Conservation (phyloP, 2,888 invertebrate genomes). For the Congeria kusceri region DNA sequence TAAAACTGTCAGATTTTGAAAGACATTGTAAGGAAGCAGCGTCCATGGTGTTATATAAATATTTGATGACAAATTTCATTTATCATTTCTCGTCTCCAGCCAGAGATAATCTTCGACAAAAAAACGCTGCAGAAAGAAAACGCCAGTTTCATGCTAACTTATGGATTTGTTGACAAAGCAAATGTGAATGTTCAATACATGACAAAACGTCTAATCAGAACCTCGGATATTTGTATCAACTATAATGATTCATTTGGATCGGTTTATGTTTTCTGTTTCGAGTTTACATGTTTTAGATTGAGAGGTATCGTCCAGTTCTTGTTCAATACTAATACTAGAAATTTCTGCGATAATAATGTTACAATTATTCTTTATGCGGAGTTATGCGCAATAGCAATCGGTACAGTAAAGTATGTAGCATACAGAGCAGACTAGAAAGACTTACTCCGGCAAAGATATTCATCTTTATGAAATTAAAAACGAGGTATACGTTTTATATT, state of each 20-base stretch:
- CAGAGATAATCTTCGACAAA: slow-evolving; percentile 6
- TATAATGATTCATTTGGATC: background rate
- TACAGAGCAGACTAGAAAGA: no score
- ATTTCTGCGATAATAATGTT: no score
- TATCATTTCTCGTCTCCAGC: slow-evolving; percentile 22
- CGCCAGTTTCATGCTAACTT: slow-evolving; percentile 36
- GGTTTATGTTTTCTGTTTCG: no score
- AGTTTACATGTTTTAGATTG: no score
- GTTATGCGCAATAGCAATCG: no score
- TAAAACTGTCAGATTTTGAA: slow-evolving; percentile 42
- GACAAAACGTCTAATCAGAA: slow-evolving; percentile 3
- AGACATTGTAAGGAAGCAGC: slow-evolving; percentile 37
- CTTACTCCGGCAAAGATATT: no score
- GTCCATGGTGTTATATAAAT: slow-evolving; percentile 49
- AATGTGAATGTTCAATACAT: slow-evolving; percentile 1
- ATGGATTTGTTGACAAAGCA: slow-evolving; percentile 8
- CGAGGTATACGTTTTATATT: no score
- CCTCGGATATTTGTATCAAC: background rate
- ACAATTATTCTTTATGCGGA: no score
- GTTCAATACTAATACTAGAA: no score
- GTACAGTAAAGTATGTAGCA: no score
- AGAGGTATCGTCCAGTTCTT: no score
- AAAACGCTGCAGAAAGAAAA: slow-evolving; percentile 34
- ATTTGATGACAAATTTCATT: slow-evolving; percentile 55
- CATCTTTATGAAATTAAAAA: no score